Percentiles rank a stretch among this genome's conserved stretches.
Evolutionary conservation across 2,113 vertebrate genomes (phyloP).

Genomic region (Corvus cornix): DNA sequence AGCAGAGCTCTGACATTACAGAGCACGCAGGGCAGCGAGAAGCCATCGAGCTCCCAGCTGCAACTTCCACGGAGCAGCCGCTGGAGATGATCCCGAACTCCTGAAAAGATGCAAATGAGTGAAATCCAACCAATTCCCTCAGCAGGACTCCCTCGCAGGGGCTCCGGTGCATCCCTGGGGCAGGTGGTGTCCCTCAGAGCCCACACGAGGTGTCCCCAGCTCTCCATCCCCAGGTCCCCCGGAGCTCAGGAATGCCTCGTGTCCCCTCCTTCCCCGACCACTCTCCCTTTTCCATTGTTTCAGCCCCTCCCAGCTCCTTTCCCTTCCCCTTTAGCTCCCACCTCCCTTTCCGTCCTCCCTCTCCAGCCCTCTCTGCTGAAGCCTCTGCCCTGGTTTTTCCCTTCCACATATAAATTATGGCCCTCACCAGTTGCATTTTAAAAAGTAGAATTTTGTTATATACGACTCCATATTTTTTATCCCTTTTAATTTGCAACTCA

Average conservation of each 20-base stretch:
- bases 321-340: background rate
- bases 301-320: background rate
- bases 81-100: background rate
- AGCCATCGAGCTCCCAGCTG: background rate
- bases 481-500: slow-evolving; percentile 1
- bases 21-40: background rate
- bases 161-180: rapidly evolving
- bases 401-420: background rate
- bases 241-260: rapidly evolving
- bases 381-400: background rate
- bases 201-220: background rate
- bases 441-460: background rate
- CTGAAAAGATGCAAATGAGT: rapidly evolving
- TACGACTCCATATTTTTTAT: background rate
- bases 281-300: rapidly evolving
- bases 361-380: background rate
- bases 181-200: background rate
- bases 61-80: background rate
- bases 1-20: background rate
- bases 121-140: rapidly evolving
- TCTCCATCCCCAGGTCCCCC: background rate
- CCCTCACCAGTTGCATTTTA: background rate
- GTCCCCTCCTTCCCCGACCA: background rate
- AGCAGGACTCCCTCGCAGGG: background rate
- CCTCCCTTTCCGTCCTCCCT: background rate